Evolutionary conservation across 2,797 vertebrate genomes (phyloP).

Genomic region (Anas georgica): DNA sequence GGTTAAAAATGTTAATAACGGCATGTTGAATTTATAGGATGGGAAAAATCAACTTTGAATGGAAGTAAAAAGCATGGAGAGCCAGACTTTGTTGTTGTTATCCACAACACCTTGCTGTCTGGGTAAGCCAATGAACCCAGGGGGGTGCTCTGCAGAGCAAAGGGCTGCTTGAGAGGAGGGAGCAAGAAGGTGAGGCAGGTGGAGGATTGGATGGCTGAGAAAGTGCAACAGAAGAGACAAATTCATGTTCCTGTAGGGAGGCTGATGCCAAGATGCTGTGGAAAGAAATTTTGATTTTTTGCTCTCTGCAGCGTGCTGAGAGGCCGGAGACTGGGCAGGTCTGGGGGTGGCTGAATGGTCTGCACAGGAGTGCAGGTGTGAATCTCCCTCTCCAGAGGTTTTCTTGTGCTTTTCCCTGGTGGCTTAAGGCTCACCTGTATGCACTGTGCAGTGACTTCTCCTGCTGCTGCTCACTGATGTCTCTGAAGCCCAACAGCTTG

Average conservation of each 20-base stretch:
- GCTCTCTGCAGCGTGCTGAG: not conserved
- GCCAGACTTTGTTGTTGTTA: not conserved
- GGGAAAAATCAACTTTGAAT: not conserved
- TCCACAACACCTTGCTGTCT: not conserved
- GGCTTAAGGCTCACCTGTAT: not conserved
- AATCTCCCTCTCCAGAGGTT: not conserved
- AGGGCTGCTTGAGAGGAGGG: not conserved
- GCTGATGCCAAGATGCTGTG: not conserved
- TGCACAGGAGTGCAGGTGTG: not conserved
- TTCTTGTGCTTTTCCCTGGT: not conserved
- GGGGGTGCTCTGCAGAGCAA: not conserved
- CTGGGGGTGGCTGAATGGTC: not conserved
- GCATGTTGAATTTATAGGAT: not conserved
- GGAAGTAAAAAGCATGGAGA: not conserved
- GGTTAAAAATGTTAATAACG: not conserved
- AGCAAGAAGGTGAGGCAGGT: not conserved
- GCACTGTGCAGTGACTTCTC: not conserved
- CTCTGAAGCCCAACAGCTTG: not conserved
- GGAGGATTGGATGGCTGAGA: not conserved
- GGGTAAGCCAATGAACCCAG: not conserved
- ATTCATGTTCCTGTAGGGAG: not conserved
- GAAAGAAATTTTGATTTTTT: not conserved
- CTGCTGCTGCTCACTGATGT: fast-evolving
- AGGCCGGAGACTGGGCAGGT: not conserved
- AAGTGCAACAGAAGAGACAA: not conserved